These are phyloP conservation scores for Gallinago undulata DNA, from an alignment of 2,113 vertebrate species.

Conservation along the genomic window DNA sequence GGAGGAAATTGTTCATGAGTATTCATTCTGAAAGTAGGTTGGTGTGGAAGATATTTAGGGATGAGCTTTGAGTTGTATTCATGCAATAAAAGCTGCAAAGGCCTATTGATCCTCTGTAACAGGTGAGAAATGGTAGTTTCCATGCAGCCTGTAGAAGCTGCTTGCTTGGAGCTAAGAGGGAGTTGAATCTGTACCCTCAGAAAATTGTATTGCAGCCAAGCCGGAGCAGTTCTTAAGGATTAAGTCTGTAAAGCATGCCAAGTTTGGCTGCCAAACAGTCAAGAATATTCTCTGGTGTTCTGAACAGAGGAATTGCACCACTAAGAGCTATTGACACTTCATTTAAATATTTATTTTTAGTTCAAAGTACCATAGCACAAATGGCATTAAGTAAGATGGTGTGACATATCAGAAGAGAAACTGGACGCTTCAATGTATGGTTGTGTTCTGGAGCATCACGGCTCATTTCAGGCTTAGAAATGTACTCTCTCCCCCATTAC, in stretches of 20 bases:
- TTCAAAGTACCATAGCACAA: not conserved
- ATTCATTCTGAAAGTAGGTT: not conserved
- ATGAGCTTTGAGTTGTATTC: not conserved
- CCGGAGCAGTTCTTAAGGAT: not conserved
- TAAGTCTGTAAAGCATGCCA: not conserved
- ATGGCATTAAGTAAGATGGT: not conserved
- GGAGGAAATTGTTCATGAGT: not conserved
- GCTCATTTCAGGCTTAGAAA: not conserved
- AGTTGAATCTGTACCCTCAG: not conserved
- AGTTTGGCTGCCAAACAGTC: not conserved
- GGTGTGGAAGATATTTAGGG: not conserved
- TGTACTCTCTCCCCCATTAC: not conserved
- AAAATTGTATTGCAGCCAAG: not conserved
- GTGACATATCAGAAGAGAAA: not conserved
- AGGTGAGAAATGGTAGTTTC: not conserved
- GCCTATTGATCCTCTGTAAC: not conserved
- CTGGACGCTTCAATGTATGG: not conserved
- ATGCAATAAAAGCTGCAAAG: not conserved
- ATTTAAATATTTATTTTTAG: not conserved
- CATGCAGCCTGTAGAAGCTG: not conserved
- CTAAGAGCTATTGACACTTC: not conserved
- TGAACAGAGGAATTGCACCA: not conserved
- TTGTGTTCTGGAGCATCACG: not conserved
- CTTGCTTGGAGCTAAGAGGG: not conserved
- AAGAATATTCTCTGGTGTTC: not conserved